Evolutionary conservation across 2,113 vertebrate species (phyloP), one percentile per base, ranked within the genome.

Genomic region (Egretta garzetta): DNA sequence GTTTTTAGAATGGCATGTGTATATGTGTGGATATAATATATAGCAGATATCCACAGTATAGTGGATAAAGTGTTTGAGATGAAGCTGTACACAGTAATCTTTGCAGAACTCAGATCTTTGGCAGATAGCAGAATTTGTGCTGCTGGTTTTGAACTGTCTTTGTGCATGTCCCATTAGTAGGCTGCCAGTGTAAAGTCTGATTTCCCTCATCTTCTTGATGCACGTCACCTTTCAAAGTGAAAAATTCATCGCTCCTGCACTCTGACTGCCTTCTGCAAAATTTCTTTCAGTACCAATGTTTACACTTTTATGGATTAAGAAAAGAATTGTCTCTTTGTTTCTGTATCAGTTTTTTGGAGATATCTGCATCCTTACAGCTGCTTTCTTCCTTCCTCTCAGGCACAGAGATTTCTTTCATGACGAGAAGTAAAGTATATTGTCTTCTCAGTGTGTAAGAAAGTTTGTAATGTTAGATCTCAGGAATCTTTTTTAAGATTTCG

Each of bases 341-440:
- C 74, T 95, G 0, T 95, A 92, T 95, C 84, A n/a, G 47, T 95
- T 96, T 96, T 93, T 88, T 96, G 37, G 76, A 97, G 88, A 96
- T 95, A 95, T 95, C 41, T 59, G 60, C 62, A 91, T 85, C 62
- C 90, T 88, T 91, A 45, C 35, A 85, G 33, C 35, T 83, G 50
- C 52, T 95, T 95, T 90, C 73, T 75, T 93, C n/a, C 86, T 95
- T 96, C 94, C 74, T 97, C 30, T 94, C 33, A 6, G 19, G 92
- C 64, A 90, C 20, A 89, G 66, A 90, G 90, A 88, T 97, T 97
- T 93, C 67, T 96, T 97, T 97, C 87, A 88, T 79, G 83, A 93
- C 20, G 17, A 95, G 76, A 97, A 97, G 86, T 77, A 90, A 80
- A 96, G 74, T 90, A 55, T 63, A 64, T 96, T 13, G 10, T 95